These are phyloP conservation scores for Eulemur rubriventer DNA, from an alignment of 2,797 vertebrate genomes.

Conservation along the genomic window DNA sequence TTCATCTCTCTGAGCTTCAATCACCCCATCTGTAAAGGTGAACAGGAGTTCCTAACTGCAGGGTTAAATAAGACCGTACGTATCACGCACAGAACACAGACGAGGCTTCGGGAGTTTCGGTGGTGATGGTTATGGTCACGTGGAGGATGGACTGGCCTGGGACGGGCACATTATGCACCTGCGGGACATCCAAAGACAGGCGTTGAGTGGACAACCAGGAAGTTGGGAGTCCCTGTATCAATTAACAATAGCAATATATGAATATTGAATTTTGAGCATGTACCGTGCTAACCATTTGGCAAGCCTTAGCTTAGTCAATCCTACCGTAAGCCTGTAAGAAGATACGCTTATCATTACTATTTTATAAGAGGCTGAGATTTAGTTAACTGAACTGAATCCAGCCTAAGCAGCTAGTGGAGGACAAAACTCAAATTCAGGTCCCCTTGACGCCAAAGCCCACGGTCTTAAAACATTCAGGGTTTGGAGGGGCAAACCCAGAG, in stretches of 20 bases:
- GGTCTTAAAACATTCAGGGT: not conserved
- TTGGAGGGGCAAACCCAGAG: not conserved
- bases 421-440: not conserved
- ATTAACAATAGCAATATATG: not conserved
- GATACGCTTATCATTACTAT: not conserved
- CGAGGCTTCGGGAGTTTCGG: not conserved
- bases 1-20: not conserved
- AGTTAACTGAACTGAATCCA: not conserved
- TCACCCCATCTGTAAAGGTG: not conserved
- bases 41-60: not conserved
- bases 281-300: not conserved
- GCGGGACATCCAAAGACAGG: no score
- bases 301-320: not conserved
- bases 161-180: not conserved
- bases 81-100: not conserved
- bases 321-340: not conserved
- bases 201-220: not conserved
- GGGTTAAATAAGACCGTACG: not conserved
- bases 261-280: not conserved
- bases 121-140: not conserved
- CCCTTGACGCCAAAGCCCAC: not conserved
- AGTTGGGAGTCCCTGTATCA: not conserved
- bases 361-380: not conserved
- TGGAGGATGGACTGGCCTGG: not conserved
- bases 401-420: not conserved